phyloP scores from a whole-genome alignment of 2,888 invertebrate genomes.

The Ochropleura plecta region DNA sequence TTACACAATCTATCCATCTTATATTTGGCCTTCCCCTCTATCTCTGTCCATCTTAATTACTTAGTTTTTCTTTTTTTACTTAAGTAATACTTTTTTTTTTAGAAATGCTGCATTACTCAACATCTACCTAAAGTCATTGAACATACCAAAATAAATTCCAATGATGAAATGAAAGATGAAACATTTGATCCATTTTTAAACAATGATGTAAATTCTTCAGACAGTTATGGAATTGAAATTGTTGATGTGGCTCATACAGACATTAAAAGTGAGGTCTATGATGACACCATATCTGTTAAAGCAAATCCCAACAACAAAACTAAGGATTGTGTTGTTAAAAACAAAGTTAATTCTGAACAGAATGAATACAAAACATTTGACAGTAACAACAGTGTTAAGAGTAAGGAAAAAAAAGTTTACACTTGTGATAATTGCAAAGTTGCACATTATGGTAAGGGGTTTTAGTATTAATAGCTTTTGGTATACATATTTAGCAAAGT shows the following conservation, averaged over 20 bases:
- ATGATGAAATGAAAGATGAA: constrained; percentile 25
- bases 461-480: background rate
- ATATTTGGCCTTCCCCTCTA: too few relatives aligned
- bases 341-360: background rate
- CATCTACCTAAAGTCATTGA: background rate
- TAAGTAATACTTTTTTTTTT: constrained; percentile 16
- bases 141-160: background rate
- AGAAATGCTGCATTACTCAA: constrained; percentile 27
- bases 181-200: background rate
- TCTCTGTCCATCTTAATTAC: too few relatives aligned
- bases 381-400: background rate
- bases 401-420: background rate
- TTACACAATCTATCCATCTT: too few relatives aligned
- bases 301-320: background rate
- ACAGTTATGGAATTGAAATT: background rate
- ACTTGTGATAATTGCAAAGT: constrained; percentile 32
- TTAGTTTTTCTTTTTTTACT: too few relatives aligned
- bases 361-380: background rate
- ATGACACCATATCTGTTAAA: background rate
- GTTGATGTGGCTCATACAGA: background rate
- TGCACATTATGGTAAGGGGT: constrained; percentile 45
- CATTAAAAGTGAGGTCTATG: constrained; percentile 24
- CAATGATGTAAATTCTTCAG: background rate
- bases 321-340: background rate
- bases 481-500: background rate